Evolutionary conservation across 1,140 invertebrate genomes (phyloP), one percentile per base, ranked within the genome.

Genomic region (Marisa cornuarietis): DNA sequence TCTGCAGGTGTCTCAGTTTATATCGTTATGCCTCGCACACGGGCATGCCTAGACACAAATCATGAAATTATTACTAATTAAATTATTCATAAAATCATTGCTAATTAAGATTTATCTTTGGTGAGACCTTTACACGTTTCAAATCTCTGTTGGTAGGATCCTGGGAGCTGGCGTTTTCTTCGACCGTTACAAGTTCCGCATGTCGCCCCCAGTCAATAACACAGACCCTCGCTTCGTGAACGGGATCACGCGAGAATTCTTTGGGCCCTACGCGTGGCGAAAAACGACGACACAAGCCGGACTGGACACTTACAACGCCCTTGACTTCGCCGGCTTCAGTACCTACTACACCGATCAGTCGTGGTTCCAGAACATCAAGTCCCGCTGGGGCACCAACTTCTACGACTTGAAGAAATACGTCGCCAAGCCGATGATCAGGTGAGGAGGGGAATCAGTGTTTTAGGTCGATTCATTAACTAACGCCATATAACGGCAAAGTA

Each of bases 261-360:
- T 99, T 91, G 98, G 96, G 26, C 98, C 98, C 0, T 97, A 95
- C 90, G 97, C 97, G 49, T 99, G 96, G 90, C 97, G 97, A 52
- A 78, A 79, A 31, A 87, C 73, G 73, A 74, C 94, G 93, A n/a
- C 91, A 94, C 0, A 93, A 95, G 83, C 96, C 90, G 98, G 86
- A 95, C 96, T 9, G 91, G 96, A 85, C 61, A 86, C 85, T 72
- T 91, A 86, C 83, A 83, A 84, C 51, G 87, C 89, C 22, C 82
- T 88, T n/a, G 89, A 91, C 76, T 87, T 85, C 78, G 88, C 90
- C 71, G 91, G 90, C 69, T 84, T 88, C 75, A 83, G 84, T 87
- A 94, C 94, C 94, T 84, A 95, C 0, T 98, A 98, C 88, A 94
- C 95, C 0, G 95, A 96, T 82, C 94, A 95, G 83, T 93, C 93